Evolutionary conservation across 2,888 invertebrate species (phyloP).

Genomic region (Venusia cambrica): DNA sequence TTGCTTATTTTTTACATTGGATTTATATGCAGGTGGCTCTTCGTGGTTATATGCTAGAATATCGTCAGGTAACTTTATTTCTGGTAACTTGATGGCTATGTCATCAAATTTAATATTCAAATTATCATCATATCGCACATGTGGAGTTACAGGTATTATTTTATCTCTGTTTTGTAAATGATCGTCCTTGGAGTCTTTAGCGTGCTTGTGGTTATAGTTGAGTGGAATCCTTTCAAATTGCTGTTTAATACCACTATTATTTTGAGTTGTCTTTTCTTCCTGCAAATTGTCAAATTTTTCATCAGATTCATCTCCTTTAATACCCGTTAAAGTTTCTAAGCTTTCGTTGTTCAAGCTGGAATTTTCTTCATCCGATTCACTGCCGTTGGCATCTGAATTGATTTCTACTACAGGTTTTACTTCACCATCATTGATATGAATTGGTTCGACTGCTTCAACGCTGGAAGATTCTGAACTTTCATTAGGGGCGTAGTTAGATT

Average conservation of each 20-base stretch:
- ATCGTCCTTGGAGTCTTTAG: conserved; percentile 20
- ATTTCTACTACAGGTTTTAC: conserved; percentile 69
- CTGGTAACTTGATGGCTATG: conserved; percentile 64
- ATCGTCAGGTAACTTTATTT: conserved; percentile 72
- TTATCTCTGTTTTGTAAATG: conserved; percentile 33
- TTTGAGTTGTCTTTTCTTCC: conserved; percentile 24
- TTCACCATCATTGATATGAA: conserved; percentile 59
- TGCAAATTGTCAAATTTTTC: conserved; percentile 40
- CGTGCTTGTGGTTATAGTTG: conserved; percentile 60
- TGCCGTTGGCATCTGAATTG: conserved; percentile 46
- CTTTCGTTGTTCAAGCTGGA: conserved; percentile 36
- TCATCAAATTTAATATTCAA: conserved; percentile 67
- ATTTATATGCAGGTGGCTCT: conserved; percentile 36
- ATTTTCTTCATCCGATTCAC: conserved; percentile 41
- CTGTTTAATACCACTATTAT: conserved; percentile 57
- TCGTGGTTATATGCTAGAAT: conserved; percentile 58
- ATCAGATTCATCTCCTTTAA: conserved; percentile 32
- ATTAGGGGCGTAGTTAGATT: conserved; percentile 27
- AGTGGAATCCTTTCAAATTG: conserved; percentile 72
- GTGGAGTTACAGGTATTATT: conserved; percentile 44
- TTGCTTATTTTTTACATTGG: conserved; percentile 36
- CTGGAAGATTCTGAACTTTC: conserved; percentile 29
- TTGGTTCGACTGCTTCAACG: conserved; percentile 35
- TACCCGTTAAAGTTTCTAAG: conserved; percentile 44
- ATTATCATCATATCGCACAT: conserved; percentile 56